Evolutionary conservation across 2,888 invertebrate species (phyloP).

Genomic region (Perithous albicinctus): DNA sequence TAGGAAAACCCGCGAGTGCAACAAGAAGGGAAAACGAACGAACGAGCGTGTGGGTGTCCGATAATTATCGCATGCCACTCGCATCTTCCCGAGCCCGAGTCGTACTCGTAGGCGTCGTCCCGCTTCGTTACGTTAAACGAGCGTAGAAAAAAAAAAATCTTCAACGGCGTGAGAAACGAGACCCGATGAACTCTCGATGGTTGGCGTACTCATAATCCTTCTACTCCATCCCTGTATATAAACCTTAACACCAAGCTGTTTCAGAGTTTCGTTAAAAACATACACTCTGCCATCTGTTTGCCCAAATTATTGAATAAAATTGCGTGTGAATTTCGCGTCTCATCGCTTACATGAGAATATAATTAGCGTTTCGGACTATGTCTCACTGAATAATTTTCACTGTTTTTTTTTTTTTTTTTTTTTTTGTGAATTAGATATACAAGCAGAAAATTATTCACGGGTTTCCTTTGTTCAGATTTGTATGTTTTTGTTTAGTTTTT

Average conservation of each 20-base stretch:
- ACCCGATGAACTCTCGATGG: conserved; percentile 44
- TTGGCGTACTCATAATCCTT: conserved; percentile 10
- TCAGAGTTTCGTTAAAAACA: conserved; percentile 29
- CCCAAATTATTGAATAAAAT: conserved; percentile 55
- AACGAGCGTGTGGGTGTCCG: conserved; percentile 72
- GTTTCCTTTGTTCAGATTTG: too few relatives aligned
- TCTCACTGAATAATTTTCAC: neutral
- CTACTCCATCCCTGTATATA: neutral
- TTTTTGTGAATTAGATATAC: neutral
- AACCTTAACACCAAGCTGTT: neutral
- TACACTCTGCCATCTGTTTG: conserved; percentile 43
- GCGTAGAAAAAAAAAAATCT: conserved; percentile 54
- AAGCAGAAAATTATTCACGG: neutral
- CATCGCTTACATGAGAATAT: neutral
- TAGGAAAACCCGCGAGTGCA: conserved; percentile 22
- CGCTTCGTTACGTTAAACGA: conserved; percentile 54
- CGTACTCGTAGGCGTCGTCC: conserved; percentile 42
- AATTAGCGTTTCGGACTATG: neutral
- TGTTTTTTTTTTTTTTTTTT: neutral
- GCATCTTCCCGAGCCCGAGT: conserved; percentile 37
- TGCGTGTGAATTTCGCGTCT: neutral
- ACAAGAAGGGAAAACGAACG: conserved; percentile 14
- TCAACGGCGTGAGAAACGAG: conserved; percentile 57
- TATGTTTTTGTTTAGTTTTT: too few relatives aligned
- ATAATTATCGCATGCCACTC: conserved; percentile 75